Evolutionary conservation across 1,140 invertebrate species (phyloP).

Genomic region (Matsumurasca onukii): DNA sequence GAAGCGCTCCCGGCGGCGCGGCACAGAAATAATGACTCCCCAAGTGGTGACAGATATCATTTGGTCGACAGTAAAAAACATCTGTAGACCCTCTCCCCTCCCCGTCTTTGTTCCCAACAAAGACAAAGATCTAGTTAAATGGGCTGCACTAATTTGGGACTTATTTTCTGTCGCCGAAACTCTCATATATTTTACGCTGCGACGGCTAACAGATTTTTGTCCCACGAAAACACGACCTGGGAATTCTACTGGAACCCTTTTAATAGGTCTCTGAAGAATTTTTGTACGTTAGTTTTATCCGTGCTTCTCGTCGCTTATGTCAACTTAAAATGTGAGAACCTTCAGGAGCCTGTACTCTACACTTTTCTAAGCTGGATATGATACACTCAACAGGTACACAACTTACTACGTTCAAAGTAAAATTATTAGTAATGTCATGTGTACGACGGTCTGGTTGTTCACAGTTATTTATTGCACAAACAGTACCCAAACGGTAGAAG

Average conservation of each 20-base stretch:
- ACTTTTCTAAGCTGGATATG: no score
- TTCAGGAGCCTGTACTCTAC: no score
- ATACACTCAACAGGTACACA: no score
- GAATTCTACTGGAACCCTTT: not conserved
- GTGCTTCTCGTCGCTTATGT: no score
- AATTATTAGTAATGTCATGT: no score
- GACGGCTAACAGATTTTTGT: conserved; percentile 1
- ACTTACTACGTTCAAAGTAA: no score
- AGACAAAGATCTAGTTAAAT: conserved; percentile 26
- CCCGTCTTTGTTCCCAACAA: not conserved
- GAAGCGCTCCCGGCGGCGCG: not conserved
- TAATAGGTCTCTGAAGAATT: not conserved
- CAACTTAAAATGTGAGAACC: no score
- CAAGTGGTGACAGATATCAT: conserved; percentile 24
- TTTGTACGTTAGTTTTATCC: no score
- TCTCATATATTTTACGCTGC: not conserved
- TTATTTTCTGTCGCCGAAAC: conserved; percentile 21
- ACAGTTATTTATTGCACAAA: no score
- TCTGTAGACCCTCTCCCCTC: conserved; percentile 1
- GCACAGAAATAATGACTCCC: conserved; percentile 17
- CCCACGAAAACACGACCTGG: not conserved
- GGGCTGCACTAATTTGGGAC: conserved; percentile 26
- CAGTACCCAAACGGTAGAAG: no score
- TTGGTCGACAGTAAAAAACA: conserved; percentile 19
- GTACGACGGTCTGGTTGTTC: no score